Evolutionary conservation across 2,797 vertebrate species (phyloP).

Genomic region (Pangasius larnaudii): DNA sequence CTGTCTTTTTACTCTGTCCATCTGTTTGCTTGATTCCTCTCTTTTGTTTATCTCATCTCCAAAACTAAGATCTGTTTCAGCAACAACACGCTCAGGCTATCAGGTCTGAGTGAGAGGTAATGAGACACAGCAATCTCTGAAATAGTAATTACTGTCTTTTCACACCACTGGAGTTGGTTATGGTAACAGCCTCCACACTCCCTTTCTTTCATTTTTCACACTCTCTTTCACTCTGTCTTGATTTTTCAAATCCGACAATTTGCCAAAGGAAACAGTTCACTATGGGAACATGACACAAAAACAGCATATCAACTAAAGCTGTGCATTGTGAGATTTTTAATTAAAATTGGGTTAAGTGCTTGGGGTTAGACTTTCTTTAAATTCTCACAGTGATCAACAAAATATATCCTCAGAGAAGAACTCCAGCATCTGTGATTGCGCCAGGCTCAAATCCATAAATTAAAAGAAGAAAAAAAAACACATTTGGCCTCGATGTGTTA

Average conservation of each 20-base stretch:
- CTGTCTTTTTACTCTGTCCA: neutral
- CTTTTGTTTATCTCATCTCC: slow-evolving; percentile 1
- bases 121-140: slow-evolving; percentile 36
- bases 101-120: slow-evolving; percentile 40
- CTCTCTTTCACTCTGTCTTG: neutral
- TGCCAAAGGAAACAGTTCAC: neutral
- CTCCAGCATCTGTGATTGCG: neutral
- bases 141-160: slow-evolving; percentile 42
- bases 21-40: neutral
- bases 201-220: neutral
- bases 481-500: neutral
- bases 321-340: neutral
- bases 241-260: neutral
- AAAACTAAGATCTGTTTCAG: slow-evolving; percentile 6
- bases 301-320: neutral
- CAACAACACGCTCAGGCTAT: neutral
- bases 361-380: neutral
- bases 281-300: neutral
- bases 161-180: neutral
- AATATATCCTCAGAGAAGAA: neutral
- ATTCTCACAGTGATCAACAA: neutral
- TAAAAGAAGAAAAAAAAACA: no score
- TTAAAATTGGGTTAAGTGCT: neutral
- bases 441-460: neutral
- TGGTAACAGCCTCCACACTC: slow-evolving; percentile 8